Base-by-base conservation (phyloP, 2,888 invertebrate genomes). In the Ellobium chinense region DNA sequence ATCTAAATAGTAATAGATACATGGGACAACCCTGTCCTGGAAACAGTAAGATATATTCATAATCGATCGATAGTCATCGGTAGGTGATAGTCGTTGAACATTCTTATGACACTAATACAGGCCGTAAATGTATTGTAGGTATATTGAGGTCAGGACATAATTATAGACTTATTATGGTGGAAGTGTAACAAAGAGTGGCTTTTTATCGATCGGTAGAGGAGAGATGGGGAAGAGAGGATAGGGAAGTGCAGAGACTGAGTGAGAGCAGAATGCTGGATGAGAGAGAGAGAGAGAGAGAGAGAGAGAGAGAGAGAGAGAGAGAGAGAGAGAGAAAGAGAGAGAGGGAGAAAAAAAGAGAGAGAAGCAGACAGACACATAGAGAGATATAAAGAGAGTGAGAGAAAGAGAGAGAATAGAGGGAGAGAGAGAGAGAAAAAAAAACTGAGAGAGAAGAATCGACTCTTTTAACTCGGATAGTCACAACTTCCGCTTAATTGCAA, bases 331-430 rank as follows among this genome's bases (percentile, higher is more conserved):
- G 46, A 70, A 21, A 46, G 24, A 46, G 46, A 70, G 54, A 70
- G 70, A 70, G 70, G 27, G 54, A 46, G 70, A 70, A 46, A 31
- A n/a, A 31, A n/a, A 70, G 46, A 70, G 54, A 14, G 54, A 70
- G 70, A 68, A 31, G 31, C 21, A 68, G 68, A 68, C 21, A 36
- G 36, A 68, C 31, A 68, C 21, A 36, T 21, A 68, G 68, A 68
- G 36, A 68, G 68, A 68, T 21, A 9, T n/a, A n/a, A n/a, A n/a
- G n/a, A n/a, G n/a, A n/a, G 36, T 18, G 29, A 31, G 12, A 34
- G 36, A 9, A 36, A 21, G 5, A 65, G 31, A 14, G 29, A 14
- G 14, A 34, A 31, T 21, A 34, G 36, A n/a, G 24, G n/a, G n/a
- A 58, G n/a, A n/a, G 2, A 58, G n/a, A 2, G 24, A 24, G 1